These are phyloP conservation scores for Fragum sueziense DNA, from an alignment of 2,888 invertebrate species.

Conservation along the genomic window DNA sequence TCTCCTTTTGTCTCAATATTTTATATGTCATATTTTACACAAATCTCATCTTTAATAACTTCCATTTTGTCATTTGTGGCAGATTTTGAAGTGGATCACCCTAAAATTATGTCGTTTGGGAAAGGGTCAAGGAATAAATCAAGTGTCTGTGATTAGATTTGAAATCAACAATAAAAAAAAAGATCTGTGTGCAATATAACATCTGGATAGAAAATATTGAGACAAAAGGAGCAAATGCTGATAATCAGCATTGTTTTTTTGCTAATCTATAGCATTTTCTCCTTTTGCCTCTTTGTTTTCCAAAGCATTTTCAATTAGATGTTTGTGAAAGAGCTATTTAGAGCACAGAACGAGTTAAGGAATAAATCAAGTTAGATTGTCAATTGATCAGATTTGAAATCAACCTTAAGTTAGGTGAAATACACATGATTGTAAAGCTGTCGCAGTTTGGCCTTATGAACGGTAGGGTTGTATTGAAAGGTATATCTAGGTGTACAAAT, in stretches of 20 bases:
- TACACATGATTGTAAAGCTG: neutral
- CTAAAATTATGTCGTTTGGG: too few relatives aligned
- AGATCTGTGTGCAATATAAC: neutral
- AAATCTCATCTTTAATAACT: too few relatives aligned
- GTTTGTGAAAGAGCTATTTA: neutral
- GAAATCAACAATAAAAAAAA: neutral
- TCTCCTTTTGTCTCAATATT: too few relatives aligned
- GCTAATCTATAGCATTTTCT: too few relatives aligned
- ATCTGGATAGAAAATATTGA: neutral
- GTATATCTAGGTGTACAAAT: neutral
- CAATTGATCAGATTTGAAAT: neutral
- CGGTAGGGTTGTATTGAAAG: neutral
- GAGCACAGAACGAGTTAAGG: too few relatives aligned
- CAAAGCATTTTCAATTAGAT: neutral
- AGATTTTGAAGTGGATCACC: too few relatives aligned
- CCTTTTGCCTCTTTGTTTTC: neutral
- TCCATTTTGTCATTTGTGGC: too few relatives aligned
- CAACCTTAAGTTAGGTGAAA: constrained; percentile 6
- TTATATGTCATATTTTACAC: too few relatives aligned
- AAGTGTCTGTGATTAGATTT: too few relatives aligned
- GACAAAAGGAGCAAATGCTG: neutral
- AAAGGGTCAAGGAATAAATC: too few relatives aligned
- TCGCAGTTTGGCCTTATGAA: neutral
- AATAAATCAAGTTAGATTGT: neutral
- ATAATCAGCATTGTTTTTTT: too few relatives aligned